Base-by-base conservation (phyloP, 2,797 vertebrate species). In the Catostomus latipinnis region DNA sequence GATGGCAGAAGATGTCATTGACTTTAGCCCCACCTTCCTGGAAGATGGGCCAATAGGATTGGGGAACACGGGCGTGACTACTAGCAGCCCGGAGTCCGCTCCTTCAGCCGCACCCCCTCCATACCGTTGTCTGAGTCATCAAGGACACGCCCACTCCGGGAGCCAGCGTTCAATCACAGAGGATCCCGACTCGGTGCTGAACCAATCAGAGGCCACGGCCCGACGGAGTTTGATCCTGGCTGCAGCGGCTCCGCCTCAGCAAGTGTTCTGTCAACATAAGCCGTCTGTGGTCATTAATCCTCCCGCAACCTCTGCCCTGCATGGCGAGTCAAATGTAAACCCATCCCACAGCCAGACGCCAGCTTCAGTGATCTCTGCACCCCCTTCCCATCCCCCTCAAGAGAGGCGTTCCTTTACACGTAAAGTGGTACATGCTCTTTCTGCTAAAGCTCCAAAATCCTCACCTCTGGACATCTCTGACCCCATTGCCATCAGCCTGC, bases 401-500 rank as follows among this genome's bases (percentile, higher is more conserved):
- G 89, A 90, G 82, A 87, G 80, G 68, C 86, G 86, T 7, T 91
- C 90, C 16, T 91, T 91, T 80, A 91, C 90, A 14, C 85, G 87
- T 56, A 91, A 90, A 82, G 43, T 90, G 83, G 89, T 88, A 12
- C 85, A 90, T 54, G 89, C 83, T 71, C 82, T 83, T 82, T 92
- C 69, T 67, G 84, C 86, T 72, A 80, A 83, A 85, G 71, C 87
- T 50, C 83, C 88, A 85, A 85, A 90, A 85, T 83, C 90, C 6
- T 89, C 74, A 10, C 87, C 91, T 34, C 85, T 93, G 86, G 93
- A 94, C 78, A 93, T 94, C 80, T 94, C 92, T 0, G 91, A 93
- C 81, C 93, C 93, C 2, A 78, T 94, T 61, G 89, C 93, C 14
- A 91, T 94, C 60, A 93, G 92, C 0, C 91, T 95, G 14, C 94